phyloP scores from a whole-genome alignment of 2,113 vertebrate species.

The Orycteropus afer region DNA sequence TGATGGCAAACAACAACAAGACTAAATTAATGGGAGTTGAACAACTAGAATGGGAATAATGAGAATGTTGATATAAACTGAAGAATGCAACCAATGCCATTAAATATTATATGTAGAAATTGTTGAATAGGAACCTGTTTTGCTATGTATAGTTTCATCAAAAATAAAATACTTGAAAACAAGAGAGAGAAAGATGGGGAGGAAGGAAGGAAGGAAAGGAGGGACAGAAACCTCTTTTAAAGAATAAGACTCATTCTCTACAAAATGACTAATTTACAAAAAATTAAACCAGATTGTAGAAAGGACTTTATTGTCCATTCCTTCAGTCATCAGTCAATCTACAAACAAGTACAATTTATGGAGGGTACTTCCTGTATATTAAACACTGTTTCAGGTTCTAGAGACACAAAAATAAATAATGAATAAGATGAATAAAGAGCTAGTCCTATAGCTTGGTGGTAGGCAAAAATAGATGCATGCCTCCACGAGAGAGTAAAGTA shows the following conservation, averaged over 20 bases:
- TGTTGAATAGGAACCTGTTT: too few relatives aligned
- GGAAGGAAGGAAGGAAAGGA: background rate
- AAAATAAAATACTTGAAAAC: too few relatives aligned
- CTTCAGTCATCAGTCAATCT: background rate
- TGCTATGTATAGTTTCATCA: too few relatives aligned
- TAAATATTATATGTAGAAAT: too few relatives aligned
- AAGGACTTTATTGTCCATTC: background rate
- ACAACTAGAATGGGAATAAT: too few relatives aligned
- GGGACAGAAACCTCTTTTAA: background rate
- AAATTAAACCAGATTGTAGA: background rate
- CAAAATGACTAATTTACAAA: background rate
- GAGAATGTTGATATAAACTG: too few relatives aligned
- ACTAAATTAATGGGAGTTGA: too few relatives aligned
- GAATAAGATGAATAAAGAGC: background rate
- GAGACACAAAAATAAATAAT: background rate
- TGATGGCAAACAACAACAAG: too few relatives aligned
- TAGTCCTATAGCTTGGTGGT: background rate
- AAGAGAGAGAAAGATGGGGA: rapidly evolving
- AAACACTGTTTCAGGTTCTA: background rate
- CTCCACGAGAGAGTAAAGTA: background rate
- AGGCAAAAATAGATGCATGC: background rate
- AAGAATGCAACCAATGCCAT: too few relatives aligned
- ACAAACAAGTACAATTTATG: too few relatives aligned
- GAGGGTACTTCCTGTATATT: background rate
- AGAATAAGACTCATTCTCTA: background rate